Conservation (phyloP, 1,140 invertebrate species). For the Drosophila kikkawai region DNA sequence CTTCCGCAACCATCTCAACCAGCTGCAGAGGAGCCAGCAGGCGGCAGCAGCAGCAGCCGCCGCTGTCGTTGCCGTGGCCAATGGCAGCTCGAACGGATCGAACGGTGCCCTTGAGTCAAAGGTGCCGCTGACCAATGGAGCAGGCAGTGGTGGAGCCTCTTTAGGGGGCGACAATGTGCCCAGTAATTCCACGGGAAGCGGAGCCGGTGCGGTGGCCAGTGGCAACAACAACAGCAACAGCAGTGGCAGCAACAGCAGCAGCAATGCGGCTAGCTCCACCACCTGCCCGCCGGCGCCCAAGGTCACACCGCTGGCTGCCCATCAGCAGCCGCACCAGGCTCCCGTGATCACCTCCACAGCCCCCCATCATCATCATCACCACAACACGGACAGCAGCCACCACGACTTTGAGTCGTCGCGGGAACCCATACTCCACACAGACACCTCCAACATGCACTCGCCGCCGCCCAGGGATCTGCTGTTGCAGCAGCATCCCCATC, state of each 20-base stretch:
- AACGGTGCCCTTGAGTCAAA: conserved; percentile 37
- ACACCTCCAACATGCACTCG: conserved; percentile 84
- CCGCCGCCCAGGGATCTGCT: conserved; percentile 75
- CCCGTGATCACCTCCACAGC: conserved; percentile 81
- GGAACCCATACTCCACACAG: conserved; percentile 76
- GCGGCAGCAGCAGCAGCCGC: conserved; percentile 59
- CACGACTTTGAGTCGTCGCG: conserved; percentile 83
- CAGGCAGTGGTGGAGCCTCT: conserved; percentile 17
- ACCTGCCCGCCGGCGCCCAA: conserved; percentile 41
- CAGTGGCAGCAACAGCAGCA: conserved; percentile 50
- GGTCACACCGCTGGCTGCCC: conserved; percentile 29
- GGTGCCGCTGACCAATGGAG: conserved; percentile 25
- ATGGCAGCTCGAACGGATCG: conserved; percentile 33
- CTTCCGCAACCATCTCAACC: conserved; percentile 81
- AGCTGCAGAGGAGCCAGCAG: conserved; percentile 70
- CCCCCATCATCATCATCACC: conserved; percentile 70
- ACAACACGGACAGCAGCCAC: conserved; percentile 80
- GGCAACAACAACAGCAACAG: conserved; percentile 47
- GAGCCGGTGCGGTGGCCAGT: conserved; percentile 19
- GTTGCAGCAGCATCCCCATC: conserved; percentile 63
- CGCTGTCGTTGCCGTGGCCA: conserved; percentile 44
- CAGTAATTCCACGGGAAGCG: conserved; percentile 58
- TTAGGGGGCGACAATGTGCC: conserved; percentile 52
- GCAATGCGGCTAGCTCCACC: conserved; percentile 67
- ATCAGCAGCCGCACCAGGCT: conserved; percentile 78